phyloP scores from a whole-genome alignment of 2,888 invertebrate species.

The Gastrophysa polygoni region DNA sequence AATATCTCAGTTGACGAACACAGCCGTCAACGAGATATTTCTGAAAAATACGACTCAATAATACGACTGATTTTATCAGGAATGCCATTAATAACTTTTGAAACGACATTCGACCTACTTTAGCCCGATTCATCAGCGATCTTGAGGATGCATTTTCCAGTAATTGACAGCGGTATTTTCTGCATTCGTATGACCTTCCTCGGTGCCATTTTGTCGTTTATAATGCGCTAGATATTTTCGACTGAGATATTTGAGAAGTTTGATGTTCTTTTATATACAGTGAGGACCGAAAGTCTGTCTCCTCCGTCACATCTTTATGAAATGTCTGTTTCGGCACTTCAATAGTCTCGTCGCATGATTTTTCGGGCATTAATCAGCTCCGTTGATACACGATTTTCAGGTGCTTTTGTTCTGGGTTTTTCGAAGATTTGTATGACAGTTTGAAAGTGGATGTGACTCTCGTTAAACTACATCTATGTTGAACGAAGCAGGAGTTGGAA shows the following conservation, averaged over 20 bases:
- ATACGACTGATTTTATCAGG: too few relatives aligned
- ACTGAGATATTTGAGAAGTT: background rate
- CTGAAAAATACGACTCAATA: slow-evolving; percentile 13
- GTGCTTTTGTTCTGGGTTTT: too few relatives aligned
- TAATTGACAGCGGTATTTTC: background rate
- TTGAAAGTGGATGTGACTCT: too few relatives aligned
- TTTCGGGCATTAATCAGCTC: too few relatives aligned
- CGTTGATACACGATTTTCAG: too few relatives aligned
- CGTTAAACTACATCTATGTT: too few relatives aligned
- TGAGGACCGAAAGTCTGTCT: too few relatives aligned
- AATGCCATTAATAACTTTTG: background rate
- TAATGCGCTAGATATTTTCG: background rate
- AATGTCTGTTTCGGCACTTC: too few relatives aligned
- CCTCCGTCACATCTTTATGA: too few relatives aligned
- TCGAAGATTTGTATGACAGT: too few relatives aligned
- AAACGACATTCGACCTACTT: slow-evolving; percentile 5
- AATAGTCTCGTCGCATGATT: too few relatives aligned
- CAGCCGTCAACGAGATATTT: slow-evolving; percentile 10
- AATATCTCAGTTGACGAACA: slow-evolving; percentile 4
- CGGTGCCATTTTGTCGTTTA: background rate
- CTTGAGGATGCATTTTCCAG: background rate
- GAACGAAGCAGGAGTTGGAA: too few relatives aligned
- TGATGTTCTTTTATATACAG: background rate
- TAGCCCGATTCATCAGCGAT: background rate
- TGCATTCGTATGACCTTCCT: background rate